phyloP scores from a whole-genome alignment of 1,140 invertebrate genomes.

The Ganaspis sp. region DNA sequence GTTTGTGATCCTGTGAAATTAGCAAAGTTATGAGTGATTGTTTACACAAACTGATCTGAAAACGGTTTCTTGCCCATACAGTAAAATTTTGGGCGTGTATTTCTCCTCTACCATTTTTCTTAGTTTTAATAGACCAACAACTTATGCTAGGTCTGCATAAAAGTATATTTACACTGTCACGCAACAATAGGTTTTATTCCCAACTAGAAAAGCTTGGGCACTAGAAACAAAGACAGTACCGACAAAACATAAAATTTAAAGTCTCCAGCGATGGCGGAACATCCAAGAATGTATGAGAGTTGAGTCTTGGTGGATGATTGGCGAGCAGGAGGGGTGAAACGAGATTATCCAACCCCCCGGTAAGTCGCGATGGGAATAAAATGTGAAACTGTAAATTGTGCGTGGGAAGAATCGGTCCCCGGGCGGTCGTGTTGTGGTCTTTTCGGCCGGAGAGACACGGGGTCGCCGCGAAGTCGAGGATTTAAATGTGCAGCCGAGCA shows the following conservation, averaged over 20 bases:
- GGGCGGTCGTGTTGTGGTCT: slow-evolving; percentile 65
- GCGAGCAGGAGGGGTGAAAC: slow-evolving; percentile 56
- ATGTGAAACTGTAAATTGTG: slow-evolving; percentile 77
- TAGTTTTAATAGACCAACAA: too few relatives aligned
- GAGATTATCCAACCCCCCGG: slow-evolving; percentile 58
- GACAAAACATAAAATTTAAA: slow-evolving; percentile 11
- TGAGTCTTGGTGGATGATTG: slow-evolving; percentile 56
- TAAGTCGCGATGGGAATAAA: slow-evolving; percentile 74
- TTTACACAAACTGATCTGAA: too few relatives aligned
- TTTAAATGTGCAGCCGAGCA: slow-evolving; percentile 73
- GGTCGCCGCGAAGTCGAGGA: slow-evolving; percentile 64
- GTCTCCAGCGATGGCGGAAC: neutral
- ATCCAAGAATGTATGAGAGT: slow-evolving; percentile 2
- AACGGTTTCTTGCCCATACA: too few relatives aligned
- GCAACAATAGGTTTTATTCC: too few relatives aligned
- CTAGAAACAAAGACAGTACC: too few relatives aligned
- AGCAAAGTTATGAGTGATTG: too few relatives aligned
- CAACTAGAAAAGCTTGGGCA: too few relatives aligned
- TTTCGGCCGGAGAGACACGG: slow-evolving; percentile 47
- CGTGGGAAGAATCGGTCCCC: slow-evolving; percentile 76
- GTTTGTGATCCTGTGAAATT: too few relatives aligned
- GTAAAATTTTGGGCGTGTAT: too few relatives aligned
- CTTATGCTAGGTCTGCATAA: too few relatives aligned
- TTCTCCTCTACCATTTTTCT: too few relatives aligned
- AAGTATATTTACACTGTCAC: too few relatives aligned